These are phyloP conservation scores for Netelia fuscicornis DNA, from an alignment of 2,888 invertebrate genomes.

Conservation along the genomic window DNA sequence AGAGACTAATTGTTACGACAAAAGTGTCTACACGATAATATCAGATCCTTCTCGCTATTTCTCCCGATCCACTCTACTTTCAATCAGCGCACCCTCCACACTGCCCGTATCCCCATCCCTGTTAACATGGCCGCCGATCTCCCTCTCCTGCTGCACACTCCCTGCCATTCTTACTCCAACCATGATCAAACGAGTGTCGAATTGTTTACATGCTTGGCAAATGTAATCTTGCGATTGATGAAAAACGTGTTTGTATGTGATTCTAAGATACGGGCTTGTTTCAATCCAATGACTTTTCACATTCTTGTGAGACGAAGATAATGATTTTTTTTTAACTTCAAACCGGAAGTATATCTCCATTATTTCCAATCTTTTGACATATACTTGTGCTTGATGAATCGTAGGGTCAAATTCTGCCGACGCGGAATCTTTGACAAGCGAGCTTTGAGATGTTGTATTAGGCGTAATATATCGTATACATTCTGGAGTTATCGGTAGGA, in stretches of 20 bases:
- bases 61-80: slow-evolving; percentile 65
- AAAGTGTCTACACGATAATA: slow-evolving; percentile 27
- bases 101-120: slow-evolving; percentile 70
- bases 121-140: slow-evolving; percentile 70
- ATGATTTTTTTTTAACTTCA: background rate
- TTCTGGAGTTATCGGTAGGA: background rate
- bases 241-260: background rate
- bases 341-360: slow-evolving; percentile 31
- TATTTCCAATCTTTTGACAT: slow-evolving; percentile 40
- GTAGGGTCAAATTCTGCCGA: background rate
- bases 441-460: no score
- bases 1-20: slow-evolving; percentile 49
- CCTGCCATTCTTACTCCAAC: slow-evolving; percentile 56
- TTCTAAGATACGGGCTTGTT: background rate
- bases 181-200: slow-evolving; percentile 46
- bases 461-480: background rate
- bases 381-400: slow-evolving; percentile 21
- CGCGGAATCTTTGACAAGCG: background rate
- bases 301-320: background rate
- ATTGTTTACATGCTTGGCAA: background rate
- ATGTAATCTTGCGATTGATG: background rate
- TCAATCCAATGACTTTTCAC: background rate
- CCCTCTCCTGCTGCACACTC: slow-evolving; percentile 44
- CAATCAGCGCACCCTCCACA: slow-evolving; percentile 72
- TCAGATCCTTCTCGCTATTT: slow-evolving; percentile 38